Percentiles rank a stretch among this genome's conserved stretches.
These are phyloP conservation scores for Dreissena polymorpha DNA, from an alignment of 1,140 invertebrate genomes.

Conservation along the genomic window DNA sequence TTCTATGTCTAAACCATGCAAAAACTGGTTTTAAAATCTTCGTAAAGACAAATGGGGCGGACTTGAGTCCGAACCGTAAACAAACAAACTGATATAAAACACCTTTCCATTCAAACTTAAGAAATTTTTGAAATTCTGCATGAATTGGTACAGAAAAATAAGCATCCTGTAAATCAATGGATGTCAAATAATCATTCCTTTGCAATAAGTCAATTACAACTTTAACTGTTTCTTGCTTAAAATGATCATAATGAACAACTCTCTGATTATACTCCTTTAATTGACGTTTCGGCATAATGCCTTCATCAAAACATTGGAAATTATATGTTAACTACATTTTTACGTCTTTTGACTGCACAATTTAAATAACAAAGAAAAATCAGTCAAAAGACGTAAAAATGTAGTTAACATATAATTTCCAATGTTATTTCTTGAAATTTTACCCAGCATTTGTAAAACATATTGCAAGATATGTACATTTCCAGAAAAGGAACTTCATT, in stretches of 20 bases:
- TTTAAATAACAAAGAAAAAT: too few relatives aligned
- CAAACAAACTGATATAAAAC: constrained; percentile 34
- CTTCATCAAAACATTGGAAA: too few relatives aligned
- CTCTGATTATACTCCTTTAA: constrained; percentile 45
- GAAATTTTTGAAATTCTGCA: constrained; percentile 36
- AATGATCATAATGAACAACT: constrained; percentile 57
- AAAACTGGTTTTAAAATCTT: constrained; percentile 30
- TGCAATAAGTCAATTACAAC: constrained; percentile 36
- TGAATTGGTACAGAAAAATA: too few relatives aligned
- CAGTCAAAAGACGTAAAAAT: too few relatives aligned
- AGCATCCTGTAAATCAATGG: constrained; percentile 46
- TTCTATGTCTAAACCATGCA: constrained; percentile 15
- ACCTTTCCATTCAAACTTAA: constrained; percentile 49
- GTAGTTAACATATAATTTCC: too few relatives aligned
- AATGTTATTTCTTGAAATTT: too few relatives aligned
- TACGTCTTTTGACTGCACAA: too few relatives aligned
- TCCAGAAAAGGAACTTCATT: too few relatives aligned
- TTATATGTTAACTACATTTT: too few relatives aligned
- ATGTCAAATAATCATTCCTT: constrained; percentile 42
- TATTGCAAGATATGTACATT: too few relatives aligned
- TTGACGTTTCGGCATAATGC: too few relatives aligned
- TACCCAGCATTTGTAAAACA: too few relatives aligned
- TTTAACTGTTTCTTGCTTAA: constrained; percentile 56
- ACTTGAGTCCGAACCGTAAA: constrained; percentile 23
- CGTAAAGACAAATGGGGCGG: constrained; percentile 21